Evolutionary conservation across 2,113 vertebrate genomes (phyloP), one percentile per base, ranked within the genome.

Genomic region (Thamnophis sirtalis): DNA sequence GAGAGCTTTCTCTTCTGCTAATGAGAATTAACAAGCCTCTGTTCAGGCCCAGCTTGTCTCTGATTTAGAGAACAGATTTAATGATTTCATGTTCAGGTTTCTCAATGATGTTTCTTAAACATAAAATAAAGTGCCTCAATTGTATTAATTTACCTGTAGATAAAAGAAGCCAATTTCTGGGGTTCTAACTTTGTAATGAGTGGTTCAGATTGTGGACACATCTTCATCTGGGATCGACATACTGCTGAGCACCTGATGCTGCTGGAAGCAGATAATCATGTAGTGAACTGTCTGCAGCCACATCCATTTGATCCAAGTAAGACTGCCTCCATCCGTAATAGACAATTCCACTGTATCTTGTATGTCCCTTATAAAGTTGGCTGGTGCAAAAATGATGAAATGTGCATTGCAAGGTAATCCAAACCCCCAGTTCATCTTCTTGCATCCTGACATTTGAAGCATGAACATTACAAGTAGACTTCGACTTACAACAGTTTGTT

Each of bases 101-200:
- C 38, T 68, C 24, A 55, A 9, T 10, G 54, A 80, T 55, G 13
- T 2, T 88, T 0, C 0, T 3, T 38, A 91, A 87, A 17, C 43
- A 24, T 91, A 89, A 84, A 50, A 93, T 89, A 55, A 84, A 24
- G 1, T 43, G n/a, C 53, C n/a, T 89, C 26, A 88, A 0, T 80
- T 58, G 54, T 26, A n/a, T 55, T 90, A 73, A 3, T 95, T 94
- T 93, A 68, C 38, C 19, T 96, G 73, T 90, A 99, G 99, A 99
- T 99, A 93, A 99, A 99, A 94, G 99, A 99, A 97, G 99, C 99
- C 11, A 99, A 99, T 96, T 99, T 99, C 95, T 99, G 99, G 99
- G 99, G 99, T 91, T 98, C 98, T 96, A 99, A 99, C 96, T 99
- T 99, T 93, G 99, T 99, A 88, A 99, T 99, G 99, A 99, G 99